These are phyloP conservation scores for Cichlasoma orientale DNA, from an alignment of 2,797 vertebrate genomes.

Conservation along the genomic window DNA sequence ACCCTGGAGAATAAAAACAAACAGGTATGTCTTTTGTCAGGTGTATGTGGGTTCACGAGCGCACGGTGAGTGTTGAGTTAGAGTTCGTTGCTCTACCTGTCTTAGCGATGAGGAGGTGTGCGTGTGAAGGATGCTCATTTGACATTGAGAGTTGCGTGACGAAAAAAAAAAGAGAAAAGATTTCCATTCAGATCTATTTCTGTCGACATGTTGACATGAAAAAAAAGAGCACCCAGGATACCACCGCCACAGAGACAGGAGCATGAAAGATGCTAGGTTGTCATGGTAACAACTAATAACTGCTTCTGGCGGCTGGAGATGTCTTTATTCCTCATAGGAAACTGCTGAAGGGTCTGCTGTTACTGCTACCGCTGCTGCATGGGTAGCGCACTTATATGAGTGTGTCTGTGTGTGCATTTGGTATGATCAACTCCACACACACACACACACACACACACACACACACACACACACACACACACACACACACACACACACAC, in stretches of 20 bases:
- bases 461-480: constrained; percentile 18
- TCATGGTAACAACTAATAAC: constrained; percentile 82
- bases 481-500: constrained; percentile 17
- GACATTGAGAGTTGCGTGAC: constrained; percentile 40
- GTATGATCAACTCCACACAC: constrained; percentile 8
- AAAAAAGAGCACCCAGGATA: constrained; percentile 64
- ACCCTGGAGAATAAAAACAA: constrained; percentile 79
- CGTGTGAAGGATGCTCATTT: constrained; percentile 38
- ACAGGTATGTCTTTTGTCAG: constrained; percentile 60
- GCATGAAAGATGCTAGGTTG: constrained; percentile 75
- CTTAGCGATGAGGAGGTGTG: constrained; percentile 2
- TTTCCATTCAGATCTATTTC: constrained; percentile 71
- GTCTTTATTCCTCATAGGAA: constrained; percentile 72
- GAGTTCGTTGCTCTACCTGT: constrained; percentile 19
- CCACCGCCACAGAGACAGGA: constrained; percentile 60
- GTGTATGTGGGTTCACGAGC: constrained; percentile 1
- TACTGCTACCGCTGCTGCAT: constrained; percentile 44
- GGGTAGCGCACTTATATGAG: constrained; percentile 1
- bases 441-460: not conserved
- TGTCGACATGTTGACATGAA: constrained; percentile 67
- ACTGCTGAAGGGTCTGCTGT: constrained; percentile 60
- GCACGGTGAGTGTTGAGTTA: not conserved
- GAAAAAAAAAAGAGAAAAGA: constrained; percentile 34
- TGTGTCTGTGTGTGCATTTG: constrained; percentile 14
- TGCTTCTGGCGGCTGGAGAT: constrained; percentile 69